Evolutionary conservation across 2,797 vertebrate species (phyloP).

Genomic region (Helarctos malayanus): DNA sequence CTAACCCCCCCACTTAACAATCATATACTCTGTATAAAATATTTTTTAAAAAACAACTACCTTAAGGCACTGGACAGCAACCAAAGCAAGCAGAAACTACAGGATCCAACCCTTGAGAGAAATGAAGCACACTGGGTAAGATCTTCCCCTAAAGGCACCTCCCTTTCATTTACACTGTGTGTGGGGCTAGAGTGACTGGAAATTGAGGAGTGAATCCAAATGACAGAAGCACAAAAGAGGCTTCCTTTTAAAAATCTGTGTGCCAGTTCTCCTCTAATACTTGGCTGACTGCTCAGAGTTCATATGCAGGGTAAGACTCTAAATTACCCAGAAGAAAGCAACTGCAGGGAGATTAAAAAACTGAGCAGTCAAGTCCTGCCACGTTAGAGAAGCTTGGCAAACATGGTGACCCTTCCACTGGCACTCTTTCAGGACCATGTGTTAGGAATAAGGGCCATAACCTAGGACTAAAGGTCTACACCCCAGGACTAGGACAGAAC

Average conservation of each 20-base stretch:
- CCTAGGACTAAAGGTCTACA: neutral
- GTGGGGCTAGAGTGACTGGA: neutral
- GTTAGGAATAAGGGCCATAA: neutral
- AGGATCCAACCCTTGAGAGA: neutral
- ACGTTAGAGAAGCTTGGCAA: neutral
- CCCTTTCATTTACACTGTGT: neutral
- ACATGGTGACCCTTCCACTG: neutral
- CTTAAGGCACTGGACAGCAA: neutral
- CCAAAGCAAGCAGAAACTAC: neutral
- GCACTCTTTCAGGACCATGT: neutral
- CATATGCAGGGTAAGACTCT: neutral
- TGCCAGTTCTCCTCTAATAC: neutral
- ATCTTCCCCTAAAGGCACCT: neutral
- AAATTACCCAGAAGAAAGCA: neutral
- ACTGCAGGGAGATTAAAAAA: neutral
- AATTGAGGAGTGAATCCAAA: neutral
- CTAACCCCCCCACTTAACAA: neutral
- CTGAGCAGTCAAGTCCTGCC: neutral
- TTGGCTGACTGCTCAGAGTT: neutral
- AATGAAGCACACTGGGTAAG: neutral
- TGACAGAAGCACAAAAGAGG: neutral
- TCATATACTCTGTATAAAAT: neutral
- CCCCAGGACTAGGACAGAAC: neutral
- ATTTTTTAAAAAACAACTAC: neutral
- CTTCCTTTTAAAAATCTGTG: neutral